Percentiles rank a stretch among this genome's conserved stretches.
phyloP scores from a whole-genome alignment of 2,797 vertebrate genomes.

The Pogoniulus pusillus region DNA sequence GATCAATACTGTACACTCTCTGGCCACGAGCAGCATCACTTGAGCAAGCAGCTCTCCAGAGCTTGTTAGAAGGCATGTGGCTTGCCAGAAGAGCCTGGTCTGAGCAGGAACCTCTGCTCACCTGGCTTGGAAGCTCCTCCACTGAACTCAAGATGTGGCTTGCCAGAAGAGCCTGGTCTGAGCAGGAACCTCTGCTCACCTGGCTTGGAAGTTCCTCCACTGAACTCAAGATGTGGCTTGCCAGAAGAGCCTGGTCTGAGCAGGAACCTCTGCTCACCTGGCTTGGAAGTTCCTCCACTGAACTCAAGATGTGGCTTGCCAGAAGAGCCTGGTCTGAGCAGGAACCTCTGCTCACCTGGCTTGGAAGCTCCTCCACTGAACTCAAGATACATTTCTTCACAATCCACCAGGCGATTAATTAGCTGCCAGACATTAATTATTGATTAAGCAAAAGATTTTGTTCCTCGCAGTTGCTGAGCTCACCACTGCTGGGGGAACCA shows the following conservation, averaged over 20 bases:
- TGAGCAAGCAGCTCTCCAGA: background rate
- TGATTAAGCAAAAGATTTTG: conserved; percentile 59
- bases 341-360: conserved; percentile 26
- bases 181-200: too few species aligned
- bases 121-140: too few species aligned
- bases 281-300: conserved; percentile 8
- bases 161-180: too few species aligned
- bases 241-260: background rate
- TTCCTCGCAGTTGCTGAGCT: conserved; percentile 49
- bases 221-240: too few species aligned
- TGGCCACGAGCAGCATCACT: background rate
- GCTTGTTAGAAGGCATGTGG: background rate
- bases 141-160: too few species aligned
- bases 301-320: background rate
- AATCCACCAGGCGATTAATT: conserved; percentile 43
- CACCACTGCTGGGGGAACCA: background rate
- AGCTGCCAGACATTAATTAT: conserved; percentile 57
- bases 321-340: background rate
- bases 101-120: too few species aligned
- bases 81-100: too few species aligned
- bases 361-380: conserved; percentile 12
- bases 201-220: too few species aligned
- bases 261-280: background rate
- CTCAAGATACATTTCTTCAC: background rate
- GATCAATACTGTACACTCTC: conserved; percentile 41